phyloP scores from a whole-genome alignment of 2,797 vertebrate species.

The Holocentrus rufus region DNA sequence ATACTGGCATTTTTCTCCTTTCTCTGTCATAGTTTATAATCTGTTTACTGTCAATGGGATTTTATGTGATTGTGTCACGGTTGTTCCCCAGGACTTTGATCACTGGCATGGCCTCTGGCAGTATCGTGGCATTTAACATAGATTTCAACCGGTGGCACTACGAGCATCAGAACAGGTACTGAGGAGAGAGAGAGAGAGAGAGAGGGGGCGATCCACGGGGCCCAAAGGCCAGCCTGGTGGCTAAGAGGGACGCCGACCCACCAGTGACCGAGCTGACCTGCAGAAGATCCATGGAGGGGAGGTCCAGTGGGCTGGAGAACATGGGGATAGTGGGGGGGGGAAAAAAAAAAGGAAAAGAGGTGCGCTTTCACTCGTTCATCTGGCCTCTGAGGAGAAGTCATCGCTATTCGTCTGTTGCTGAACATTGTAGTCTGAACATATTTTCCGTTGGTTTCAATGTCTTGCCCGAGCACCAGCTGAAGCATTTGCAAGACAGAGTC shows the following conservation, averaged over 20 bases:
- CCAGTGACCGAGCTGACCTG: constrained; percentile 3
- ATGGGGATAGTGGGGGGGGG: constrained; percentile 14
- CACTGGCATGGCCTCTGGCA: constrained; percentile 98
- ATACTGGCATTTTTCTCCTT: not conserved
- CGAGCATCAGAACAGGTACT: constrained; percentile 98
- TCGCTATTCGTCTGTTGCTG: constrained; percentile 31
- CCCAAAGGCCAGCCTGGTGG: constrained; percentile 5
- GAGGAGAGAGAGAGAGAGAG: constrained; percentile 52
- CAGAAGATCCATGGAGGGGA: constrained; percentile 26
- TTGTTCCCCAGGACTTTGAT: constrained; percentile 90
- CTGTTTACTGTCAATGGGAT: not conserved
- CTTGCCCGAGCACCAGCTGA: constrained; percentile 51
- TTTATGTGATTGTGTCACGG: not conserved
- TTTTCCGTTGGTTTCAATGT: constrained; percentile 47
- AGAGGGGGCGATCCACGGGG: not conserved
- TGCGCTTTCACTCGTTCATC: constrained; percentile 30
- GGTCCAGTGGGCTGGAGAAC: constrained; percentile 12
- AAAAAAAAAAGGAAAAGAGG: constrained; percentile 18
- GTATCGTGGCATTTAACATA: constrained; percentile 99
- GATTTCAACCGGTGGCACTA: constrained; percentile 99
- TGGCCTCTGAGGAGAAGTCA: constrained; percentile 22
- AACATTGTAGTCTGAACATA: constrained; percentile 36
- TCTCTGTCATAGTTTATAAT: not conserved
- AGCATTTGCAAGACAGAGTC: constrained; percentile 30
- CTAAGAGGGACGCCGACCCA: constrained; percentile 8